Evolutionary conservation across 2,888 invertebrate genomes (phyloP), one percentile per base, ranked within the genome.

Genomic region (Hermaeophaga mercurialis): DNA sequence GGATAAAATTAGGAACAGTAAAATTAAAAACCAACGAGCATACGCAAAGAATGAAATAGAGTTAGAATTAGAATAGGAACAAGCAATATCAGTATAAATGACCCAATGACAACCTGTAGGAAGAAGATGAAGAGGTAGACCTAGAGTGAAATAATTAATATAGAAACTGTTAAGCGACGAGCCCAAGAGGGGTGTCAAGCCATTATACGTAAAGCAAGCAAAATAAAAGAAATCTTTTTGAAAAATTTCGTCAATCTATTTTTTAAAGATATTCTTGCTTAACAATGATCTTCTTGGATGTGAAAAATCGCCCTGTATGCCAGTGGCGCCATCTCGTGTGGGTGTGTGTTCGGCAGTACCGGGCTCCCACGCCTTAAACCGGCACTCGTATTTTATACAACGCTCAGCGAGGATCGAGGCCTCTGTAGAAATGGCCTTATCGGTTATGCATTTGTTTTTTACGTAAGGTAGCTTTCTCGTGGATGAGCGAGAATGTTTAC

Each of bases 311-410:
- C 43, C 43, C 43, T 56, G 44, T 62, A 59, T 14, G 52, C 17
- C 34, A 9, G 60, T 64, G 66, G 63, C 63, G 63, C 64, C 65
- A 65, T 61, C 64, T 65, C 18, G 56, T 33, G 54, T 38, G 47
- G 58, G 64, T 60, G 61, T 59, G 64, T 61, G 66, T 62, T 57
- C 57, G 52, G 56, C 52, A 53, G 52, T 47, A 43, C 52, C 39
- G 18, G 19, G 41, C 61, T 56, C 62, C 61, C 59, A 59, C 59
- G 58, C 59, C 55, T 55, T 38, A 52, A 36, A 28, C 46, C 46
- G 55, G 43, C 58, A 47, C 36, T 53, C 53, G 44, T 57, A 53
- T 57, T 54, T 57, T 53, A 57, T 57, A n/a, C 24, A 43, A 31
- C 33, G 43, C 48, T 55, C 43, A 22, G 44, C 56, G 45, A 56